phyloP scores from a whole-genome alignment of 2,888 invertebrate genomes.

The Sarcophaga caerulescens region DNA sequence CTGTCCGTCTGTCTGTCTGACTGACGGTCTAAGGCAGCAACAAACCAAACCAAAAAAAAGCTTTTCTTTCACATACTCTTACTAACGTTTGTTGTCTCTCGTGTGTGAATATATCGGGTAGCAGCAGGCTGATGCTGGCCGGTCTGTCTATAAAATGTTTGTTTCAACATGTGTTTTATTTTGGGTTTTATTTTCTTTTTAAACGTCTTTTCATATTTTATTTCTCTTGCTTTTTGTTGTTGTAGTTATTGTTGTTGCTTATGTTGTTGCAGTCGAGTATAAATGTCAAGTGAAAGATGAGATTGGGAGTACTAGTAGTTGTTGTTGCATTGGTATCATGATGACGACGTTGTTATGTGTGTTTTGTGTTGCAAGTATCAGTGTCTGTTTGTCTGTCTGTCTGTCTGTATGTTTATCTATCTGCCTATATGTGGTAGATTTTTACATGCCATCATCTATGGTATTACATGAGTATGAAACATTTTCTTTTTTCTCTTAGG shows the following conservation, averaged over 20 bases:
- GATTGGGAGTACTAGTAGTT: neutral
- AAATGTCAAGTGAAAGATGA: conserved; percentile 63
- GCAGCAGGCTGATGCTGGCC: neutral
- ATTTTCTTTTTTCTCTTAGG: neutral
- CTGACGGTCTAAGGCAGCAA: too few relatives aligned
- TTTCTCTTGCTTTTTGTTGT: neutral
- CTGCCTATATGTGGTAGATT: conserved; percentile 12
- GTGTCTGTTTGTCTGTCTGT: conserved; percentile 3
- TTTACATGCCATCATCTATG: conserved; percentile 52
- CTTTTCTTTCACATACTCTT: neutral
- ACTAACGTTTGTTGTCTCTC: neutral
- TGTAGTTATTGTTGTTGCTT: neutral
- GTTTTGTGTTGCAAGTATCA: conserved; percentile 15
- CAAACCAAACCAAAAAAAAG: neutral
- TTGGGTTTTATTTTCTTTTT: conserved; percentile 6
- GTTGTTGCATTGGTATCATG: neutral
- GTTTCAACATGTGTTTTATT: neutral
- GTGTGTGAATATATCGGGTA: neutral
- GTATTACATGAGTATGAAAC: conserved; percentile 37
- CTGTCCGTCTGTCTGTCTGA: neutral
- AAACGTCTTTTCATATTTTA: conserved; percentile 53
- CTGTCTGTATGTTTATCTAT: neutral
- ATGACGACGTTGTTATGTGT: neutral
- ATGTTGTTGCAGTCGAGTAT: neutral
- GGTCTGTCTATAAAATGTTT: neutral